phyloP scores from a whole-genome alignment of 2,797 vertebrate genomes.

The Acanthurus leucopareius region DNA sequence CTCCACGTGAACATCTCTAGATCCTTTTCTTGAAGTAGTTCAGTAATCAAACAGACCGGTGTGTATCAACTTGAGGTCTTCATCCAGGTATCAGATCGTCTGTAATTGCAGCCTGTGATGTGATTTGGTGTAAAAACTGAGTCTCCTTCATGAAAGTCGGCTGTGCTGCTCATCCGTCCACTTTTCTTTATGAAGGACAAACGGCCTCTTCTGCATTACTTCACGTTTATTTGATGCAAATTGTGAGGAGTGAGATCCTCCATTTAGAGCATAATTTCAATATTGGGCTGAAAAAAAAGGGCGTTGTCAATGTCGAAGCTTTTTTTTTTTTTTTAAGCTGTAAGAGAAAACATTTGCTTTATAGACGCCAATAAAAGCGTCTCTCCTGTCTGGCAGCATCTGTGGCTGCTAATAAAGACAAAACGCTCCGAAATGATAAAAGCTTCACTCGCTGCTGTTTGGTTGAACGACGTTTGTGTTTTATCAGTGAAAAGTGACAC shows the following conservation, averaged over 20 bases:
- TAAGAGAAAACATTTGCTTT: background rate
- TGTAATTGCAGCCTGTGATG: background rate
- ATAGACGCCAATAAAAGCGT: background rate
- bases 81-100: background rate
- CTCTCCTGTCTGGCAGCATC: background rate
- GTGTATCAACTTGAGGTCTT: too few relatives aligned
- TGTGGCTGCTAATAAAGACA: background rate
- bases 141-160: constrained; percentile 11
- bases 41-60: too few relatives aligned
- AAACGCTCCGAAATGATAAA: background rate
- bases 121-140: background rate
- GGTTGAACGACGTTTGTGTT: background rate
- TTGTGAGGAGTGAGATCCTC: background rate
- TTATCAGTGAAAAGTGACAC: constrained; percentile 2
- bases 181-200: background rate
- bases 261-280: background rate
- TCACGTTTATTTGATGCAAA: background rate
- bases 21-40: too few relatives aligned
- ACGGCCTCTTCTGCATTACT: background rate
- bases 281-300: background rate
- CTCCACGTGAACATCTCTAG: too few relatives aligned
- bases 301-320: too few relatives aligned
- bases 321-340: too few relatives aligned
- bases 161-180: background rate
- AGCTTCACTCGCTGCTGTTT: background rate